Evolutionary conservation across 2,113 vertebrate species (phyloP).

Genomic region (Pygoscelis adeliae): DNA sequence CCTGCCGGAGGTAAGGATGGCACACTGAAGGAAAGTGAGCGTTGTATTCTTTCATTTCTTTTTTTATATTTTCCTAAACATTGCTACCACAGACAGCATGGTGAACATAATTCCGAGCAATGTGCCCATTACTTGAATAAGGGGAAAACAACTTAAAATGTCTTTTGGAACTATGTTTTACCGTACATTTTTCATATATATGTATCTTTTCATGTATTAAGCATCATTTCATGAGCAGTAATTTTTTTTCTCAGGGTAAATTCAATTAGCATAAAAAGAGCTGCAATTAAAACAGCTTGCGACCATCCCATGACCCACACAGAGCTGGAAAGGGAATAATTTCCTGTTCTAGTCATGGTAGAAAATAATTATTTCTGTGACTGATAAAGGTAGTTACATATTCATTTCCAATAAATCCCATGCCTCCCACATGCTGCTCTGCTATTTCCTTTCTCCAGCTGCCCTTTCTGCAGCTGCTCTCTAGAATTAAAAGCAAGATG

Average conservation of each 20-base stretch:
- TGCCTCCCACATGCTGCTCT: neutral
- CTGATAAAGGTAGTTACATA: neutral
- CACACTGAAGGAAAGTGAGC: neutral
- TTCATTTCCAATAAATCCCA: neutral
- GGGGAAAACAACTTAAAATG: neutral
- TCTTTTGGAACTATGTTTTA: neutral
- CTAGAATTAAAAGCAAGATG: neutral
- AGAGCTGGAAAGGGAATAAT: neutral
- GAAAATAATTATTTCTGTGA: neutral
- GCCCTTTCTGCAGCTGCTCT: neutral
- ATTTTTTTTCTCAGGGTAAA: neutral
- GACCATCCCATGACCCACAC: neutral
- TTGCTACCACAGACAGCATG: neutral
- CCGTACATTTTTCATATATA: neutral
- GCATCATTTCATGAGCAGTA: neutral
- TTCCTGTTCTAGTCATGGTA: neutral
- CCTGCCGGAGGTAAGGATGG: neutral
- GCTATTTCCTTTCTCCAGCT: neutral
- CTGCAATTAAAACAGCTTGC: neutral
- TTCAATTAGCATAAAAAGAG: neutral
- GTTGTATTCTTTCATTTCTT: rapidly evolving
- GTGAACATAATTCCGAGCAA: neutral
- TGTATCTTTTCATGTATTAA: neutral
- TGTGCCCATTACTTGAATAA: neutral
- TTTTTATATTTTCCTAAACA: neutral